A percentile compares a stretch with the other conserved stretches of the same genome.
Conservation (phyloP, 2,888 invertebrate species). For the Cerceris rybyensis region DNA sequence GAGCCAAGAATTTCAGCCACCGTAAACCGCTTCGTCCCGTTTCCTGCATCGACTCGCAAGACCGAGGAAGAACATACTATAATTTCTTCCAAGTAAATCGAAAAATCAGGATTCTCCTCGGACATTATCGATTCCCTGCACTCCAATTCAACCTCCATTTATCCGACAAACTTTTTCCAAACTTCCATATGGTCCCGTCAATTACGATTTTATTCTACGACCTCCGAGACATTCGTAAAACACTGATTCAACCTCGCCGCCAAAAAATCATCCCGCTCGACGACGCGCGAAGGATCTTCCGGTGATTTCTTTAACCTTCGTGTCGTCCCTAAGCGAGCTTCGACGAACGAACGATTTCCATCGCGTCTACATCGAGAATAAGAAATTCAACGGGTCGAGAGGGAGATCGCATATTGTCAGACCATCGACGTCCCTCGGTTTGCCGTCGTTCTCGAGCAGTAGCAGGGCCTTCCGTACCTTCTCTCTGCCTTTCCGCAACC, state of each 20-base stretch:
- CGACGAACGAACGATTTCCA: conserved; percentile 42
- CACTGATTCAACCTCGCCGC: too few relatives aligned
- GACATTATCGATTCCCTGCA: conserved; percentile 3
- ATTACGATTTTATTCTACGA: too few relatives aligned
- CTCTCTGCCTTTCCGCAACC: conserved; percentile 32
- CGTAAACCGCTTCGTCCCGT: conserved; percentile 15
- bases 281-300: conserved; percentile 44
- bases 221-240: too few relatives aligned
- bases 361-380: conserved; percentile 60
- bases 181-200: too few relatives aligned
- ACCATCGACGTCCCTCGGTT: conserved; percentile 70
- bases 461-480: conserved; percentile 20
- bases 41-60: conserved; percentile 11
- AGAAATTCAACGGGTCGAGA: conserved; percentile 72
- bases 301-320: conserved; percentile 65
- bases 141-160: neutral
- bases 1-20: conserved; percentile 37
- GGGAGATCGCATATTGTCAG: conserved; percentile 77
- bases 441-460: conserved; percentile 27
- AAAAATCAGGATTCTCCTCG: conserved; percentile 22
- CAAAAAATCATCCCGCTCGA: too few relatives aligned
- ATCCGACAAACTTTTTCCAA: too few relatives aligned
- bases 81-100: conserved; percentile 44
- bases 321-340: conserved; percentile 17
- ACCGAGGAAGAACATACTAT: conserved; percentile 19